Conservation (phyloP, 2,888 invertebrate genomes). For the Harpagoxenus sublaevis region DNA sequence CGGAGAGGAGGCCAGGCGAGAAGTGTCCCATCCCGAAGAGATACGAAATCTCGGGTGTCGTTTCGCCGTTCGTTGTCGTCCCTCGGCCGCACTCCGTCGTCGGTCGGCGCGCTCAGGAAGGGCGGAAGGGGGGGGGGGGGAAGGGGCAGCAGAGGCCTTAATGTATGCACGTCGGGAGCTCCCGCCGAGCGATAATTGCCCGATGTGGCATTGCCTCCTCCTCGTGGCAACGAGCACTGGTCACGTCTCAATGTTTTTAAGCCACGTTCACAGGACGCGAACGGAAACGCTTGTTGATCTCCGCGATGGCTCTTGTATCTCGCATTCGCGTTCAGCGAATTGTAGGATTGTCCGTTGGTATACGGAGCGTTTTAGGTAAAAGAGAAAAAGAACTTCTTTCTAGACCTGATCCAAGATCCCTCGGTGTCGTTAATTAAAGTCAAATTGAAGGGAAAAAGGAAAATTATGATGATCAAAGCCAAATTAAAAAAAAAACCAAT, state of each 20-base stretch:
- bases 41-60: constrained; percentile 81
- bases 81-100: constrained; percentile 37
- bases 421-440: neutral
- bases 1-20: constrained; percentile 77
- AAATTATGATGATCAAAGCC: neutral
- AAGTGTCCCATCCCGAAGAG: constrained; percentile 78
- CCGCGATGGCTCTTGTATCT: neutral
- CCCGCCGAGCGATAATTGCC: constrained; percentile 83
- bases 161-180: constrained; percentile 74
- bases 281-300: constrained; percentile 31
- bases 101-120: constrained; percentile 51
- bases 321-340: neutral
- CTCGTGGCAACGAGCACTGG: constrained; percentile 76
- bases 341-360: neutral
- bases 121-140: constrained; percentile 36
- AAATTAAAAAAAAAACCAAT: neutral
- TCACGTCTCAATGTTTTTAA: constrained; percentile 83
- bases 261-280: constrained; percentile 67
- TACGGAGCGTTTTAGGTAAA: neutral
- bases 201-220: constrained; percentile 79
- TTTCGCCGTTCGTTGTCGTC: constrained; percentile 73
- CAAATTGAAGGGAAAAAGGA: neutral
- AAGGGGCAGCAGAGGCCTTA: constrained; percentile 65
- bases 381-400: neutral
- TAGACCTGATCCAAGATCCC: neutral